phyloP scores from a whole-genome alignment of 2,113 vertebrate species.

The Macaca nemestrina region DNA sequence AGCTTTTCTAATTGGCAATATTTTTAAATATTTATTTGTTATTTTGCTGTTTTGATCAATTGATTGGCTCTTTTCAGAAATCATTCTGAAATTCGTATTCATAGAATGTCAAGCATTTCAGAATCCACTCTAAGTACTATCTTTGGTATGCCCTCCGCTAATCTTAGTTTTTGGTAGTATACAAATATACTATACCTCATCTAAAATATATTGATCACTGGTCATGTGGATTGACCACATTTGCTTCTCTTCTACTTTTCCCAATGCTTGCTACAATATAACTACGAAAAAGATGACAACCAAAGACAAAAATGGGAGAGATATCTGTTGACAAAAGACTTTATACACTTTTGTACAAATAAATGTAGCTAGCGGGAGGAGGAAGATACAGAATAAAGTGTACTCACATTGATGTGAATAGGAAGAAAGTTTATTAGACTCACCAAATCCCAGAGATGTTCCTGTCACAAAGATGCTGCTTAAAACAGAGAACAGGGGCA shows the following conservation, averaged over 20 bases:
- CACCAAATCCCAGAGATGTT: neutral
- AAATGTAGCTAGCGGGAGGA: neutral
- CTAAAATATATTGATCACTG: neutral
- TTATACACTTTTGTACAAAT: neutral
- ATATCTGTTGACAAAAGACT: neutral
- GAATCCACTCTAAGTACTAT: neutral
- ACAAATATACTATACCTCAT: neutral
- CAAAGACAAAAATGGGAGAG: neutral
- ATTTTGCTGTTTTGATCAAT: constrained; percentile 38
- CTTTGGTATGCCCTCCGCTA: neutral
- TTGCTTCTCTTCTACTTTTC: neutral
- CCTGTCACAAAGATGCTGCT: neutral
- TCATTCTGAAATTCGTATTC: neutral
- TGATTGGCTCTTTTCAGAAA: neutral
- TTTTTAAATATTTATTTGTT: constrained; percentile 33
- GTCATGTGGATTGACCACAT: neutral
- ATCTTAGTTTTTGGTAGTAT: neutral
- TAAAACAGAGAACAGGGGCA: neutral
- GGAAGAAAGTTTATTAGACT: neutral
- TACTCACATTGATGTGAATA: neutral
- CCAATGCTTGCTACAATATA: neutral
- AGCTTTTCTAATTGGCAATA: constrained; percentile 22
- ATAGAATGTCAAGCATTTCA: neutral
- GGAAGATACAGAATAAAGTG: neutral
- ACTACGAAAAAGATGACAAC: neutral